Base-by-base conservation (phyloP, 2,888 invertebrate species). In the Chymomyza amoena region DNA sequence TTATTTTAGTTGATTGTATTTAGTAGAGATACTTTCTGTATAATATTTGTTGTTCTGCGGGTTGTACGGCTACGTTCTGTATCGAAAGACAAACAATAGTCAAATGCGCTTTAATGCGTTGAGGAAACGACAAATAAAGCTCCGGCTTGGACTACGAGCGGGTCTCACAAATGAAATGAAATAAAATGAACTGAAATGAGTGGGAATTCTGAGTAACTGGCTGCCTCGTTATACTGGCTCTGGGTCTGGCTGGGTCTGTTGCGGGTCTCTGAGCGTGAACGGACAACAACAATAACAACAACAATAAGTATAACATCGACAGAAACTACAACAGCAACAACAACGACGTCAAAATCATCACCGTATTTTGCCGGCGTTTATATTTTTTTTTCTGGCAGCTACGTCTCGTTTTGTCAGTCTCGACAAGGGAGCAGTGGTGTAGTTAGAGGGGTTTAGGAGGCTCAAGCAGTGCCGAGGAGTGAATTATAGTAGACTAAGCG, bases 71-170 rank as follows among this genome's bases (percentile, higher is more conserved):
- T 57, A 25, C 57, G 69, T 82, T 80, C 79, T 83, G 81, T 81
- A 69, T 66, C 77, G 86, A 75, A 78, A 81, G 88, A 77, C 84
- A 88, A 84, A 84, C 84, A 88, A 80, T 77, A 78, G 84, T 80
- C 76, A 84, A 84, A 84, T 84, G 84, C 80, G 84, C 76, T 86
- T 78, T 78, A 84, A 84, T 78, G 77, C 75, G 86, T 81, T 77
- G 84, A 81, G 84, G 87, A 86, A 84, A 78, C 87, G 78, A 70
- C 84, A 84, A 88, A 84, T 84, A 84, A 84, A 62, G 61, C 61
- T n/a, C 28, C 13, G 13, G 39, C 51, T 25, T 45, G 13, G 13
- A 6, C 10, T 45, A 4, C 3, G 39, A 45, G 39, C 39, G 20
- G 56, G 32, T 16, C 7, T 51, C 36, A 36, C 25, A 15, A 62